Evolutionary conservation across 2,797 vertebrate genomes (phyloP).

Genomic region (Gila robusta): DNA sequence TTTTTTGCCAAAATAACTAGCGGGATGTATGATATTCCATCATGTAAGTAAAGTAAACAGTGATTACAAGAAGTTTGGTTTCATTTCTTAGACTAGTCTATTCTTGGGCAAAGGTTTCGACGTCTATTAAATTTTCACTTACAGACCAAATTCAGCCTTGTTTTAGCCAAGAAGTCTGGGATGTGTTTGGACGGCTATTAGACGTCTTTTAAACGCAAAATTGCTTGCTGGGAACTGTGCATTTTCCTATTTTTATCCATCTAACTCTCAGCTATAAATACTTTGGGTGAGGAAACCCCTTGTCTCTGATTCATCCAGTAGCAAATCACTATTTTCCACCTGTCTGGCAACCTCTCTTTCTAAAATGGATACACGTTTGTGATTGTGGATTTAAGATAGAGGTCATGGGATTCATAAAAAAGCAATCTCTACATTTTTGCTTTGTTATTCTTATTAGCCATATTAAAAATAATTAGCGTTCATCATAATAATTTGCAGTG

Average conservation of each 20-base stretch:
- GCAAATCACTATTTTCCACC: background rate
- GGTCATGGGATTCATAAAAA: slow-evolving; percentile 41
- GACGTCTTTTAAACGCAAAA: too few relatives aligned
- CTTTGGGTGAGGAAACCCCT: background rate
- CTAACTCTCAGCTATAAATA: background rate
- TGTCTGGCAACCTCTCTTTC: background rate
- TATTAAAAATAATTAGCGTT: slow-evolving; percentile 58
- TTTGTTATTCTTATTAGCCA: slow-evolving; percentile 55
- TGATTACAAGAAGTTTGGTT: too few relatives aligned
- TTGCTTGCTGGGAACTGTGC: background rate
- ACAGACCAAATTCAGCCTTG: too few relatives aligned
- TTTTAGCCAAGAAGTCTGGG: too few relatives aligned
- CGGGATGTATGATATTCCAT: too few relatives aligned
- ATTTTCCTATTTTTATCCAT: background rate
- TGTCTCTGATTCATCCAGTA: background rate
- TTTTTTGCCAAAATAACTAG: too few relatives aligned
- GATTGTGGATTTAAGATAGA: background rate
- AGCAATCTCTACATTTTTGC: background rate
- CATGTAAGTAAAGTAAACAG: too few relatives aligned
- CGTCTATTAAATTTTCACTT: too few relatives aligned
- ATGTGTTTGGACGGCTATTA: too few relatives aligned
- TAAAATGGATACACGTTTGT: background rate
- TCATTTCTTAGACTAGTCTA: too few relatives aligned
- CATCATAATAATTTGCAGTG: slow-evolving; percentile 55
- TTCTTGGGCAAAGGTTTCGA: too few relatives aligned